Base-by-base conservation (phyloP, 2,113 vertebrate species). In the Bubo blakistoni region DNA sequence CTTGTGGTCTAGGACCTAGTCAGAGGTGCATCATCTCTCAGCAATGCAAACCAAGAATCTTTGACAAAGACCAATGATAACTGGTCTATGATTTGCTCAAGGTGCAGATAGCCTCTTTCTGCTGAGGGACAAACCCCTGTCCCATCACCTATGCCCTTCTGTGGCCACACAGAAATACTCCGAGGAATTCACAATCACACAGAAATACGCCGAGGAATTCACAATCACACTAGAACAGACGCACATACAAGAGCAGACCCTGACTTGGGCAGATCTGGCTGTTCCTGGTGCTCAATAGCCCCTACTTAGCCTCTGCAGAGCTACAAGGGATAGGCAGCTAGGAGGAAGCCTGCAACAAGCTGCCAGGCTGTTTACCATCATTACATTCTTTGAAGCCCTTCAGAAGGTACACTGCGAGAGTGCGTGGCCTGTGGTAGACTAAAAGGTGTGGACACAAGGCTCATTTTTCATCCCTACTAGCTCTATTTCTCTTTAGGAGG, bases 281-380 rank as follows among this genome's bases (percentile, higher is more conserved):
- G 15, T 14, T 89, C 26, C 13, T 7, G 38, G 3, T 6, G 24
- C 29, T 57, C 29, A 65, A 3, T 2, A 57, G 55, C 5, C 11
- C 13, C 15, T 67, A 66, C 42, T 21, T 17, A 40, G 5, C 14
- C 42, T 40, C 46, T 58, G 27, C 19, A 71, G 15, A 74, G 8
- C 22, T 67, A 62, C 6, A 58, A n/a, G 15, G 55, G 25, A 18
- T 26, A 59, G 22, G 10, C 0, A 8, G 30, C 0, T 1, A 80
- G 34, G 30, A 76, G 38, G 86, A 61, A 58, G 42, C 7, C 13
- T 61, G 25, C 25, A 74, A 65, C n/a, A 65, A 66, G 36, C 18
- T 52, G 26, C 12, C 51, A 52, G 34, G 42, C 36, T 62, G 25
- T 62, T 63, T 70, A 18, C 32, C 49, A 63, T 22, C 14, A 46